Evolutionary conservation across 2,113 vertebrate species (phyloP), one percentile per base, ranked within the genome.

Genomic region (Bubo scandiacus): DNA sequence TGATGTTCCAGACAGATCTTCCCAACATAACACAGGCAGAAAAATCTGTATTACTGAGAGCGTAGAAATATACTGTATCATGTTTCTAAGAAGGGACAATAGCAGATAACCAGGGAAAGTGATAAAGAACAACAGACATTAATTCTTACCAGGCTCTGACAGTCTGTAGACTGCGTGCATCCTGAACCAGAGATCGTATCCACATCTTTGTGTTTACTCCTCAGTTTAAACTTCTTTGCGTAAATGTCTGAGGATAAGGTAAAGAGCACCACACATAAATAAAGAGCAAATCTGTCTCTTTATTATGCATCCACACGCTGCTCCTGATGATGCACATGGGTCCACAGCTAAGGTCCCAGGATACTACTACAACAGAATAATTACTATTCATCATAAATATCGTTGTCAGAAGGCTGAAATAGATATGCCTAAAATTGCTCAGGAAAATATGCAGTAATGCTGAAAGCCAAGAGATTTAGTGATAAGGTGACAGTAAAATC

Each of bases 401-500:
- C 68, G 94, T 91, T 91, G 95, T 91, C 62, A 92, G 80, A 68
- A 72, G 65, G 81, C 82, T 92, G 67, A 80, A 90, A 86, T 25
- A 63, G 68, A 47, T 92, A 58, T 36, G 73, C 83, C 65, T 91
- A 66, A 96, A 95, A 86, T 66, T 92, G 57, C 86, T 91, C 72
- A 75, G 80, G 74, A 93, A 94, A 93, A 94, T 77, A 75, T 14
- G 43, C 61, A 72, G 43, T 52, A 72, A 65, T 42, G 8, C 34
- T 78, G 83, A 79, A 92, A 92, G 88, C 68, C 86, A 91, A 92
- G 54, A 93, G 88, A 94, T 94, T 57, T 92, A 81, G 52, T 58
- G 61, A 66, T 86, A 95, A 94, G 68, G 86, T 91, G 92, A 91
- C 83, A 94, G 72, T 34, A 94, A 96, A 91, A 38, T 29, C 86